Base-by-base conservation (phyloP, 2,113 vertebrate species). In the Miniopterus natalensis region DNA sequence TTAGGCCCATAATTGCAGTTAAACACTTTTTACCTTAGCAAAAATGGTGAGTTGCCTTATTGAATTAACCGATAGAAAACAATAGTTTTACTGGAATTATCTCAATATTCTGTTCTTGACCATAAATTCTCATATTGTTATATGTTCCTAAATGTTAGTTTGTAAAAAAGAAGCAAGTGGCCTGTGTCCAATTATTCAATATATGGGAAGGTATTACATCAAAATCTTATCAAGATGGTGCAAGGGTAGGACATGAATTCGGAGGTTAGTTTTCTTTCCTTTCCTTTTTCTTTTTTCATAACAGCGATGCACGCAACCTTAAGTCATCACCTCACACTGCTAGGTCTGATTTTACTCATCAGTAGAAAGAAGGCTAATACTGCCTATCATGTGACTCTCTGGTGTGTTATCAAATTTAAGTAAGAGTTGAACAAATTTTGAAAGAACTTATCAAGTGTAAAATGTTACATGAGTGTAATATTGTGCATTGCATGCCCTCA, bases 341-440 rank as follows among this genome's bases (percentile, higher is more conserved):
- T 65, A 36, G 0, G 0, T 1, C 5, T 77, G 25, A 5, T 0
- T n/a, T 77, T 61, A 21, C 20, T 63, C 12, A 25, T 25, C 27
- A 63, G 14, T 8, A 61, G 2, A 74, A 57, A 57, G 25, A n/a
- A 71, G 1, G 1, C 18, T 55, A 79, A 61, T 55, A 40, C 36
- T 2, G 68, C 70, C 5, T 71, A 55, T 10, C 25, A 18, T 40
- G 12, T 49, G 8, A 65, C 12, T 17, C 42, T 53, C 1, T 27
- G 9, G 6, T 0, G 1, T 85, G 10, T 77, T 66, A 13, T 73
- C 10, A 79, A 40, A 59, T 59, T 83, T 68, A 36, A 65, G 5
- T 10, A 17, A 88, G 1, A 84, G 51, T 91, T 57, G 29, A 75
- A 70, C 5, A 61, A n/a, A 86, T 65, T 87, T 61, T 65, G 5